A percentile compares a stretch with the other conserved stretches of the same genome.
These are phyloP conservation scores for Telmatochromis sp. DNA, from an alignment of 2,113 vertebrate genomes.

Conservation along the genomic window DNA sequence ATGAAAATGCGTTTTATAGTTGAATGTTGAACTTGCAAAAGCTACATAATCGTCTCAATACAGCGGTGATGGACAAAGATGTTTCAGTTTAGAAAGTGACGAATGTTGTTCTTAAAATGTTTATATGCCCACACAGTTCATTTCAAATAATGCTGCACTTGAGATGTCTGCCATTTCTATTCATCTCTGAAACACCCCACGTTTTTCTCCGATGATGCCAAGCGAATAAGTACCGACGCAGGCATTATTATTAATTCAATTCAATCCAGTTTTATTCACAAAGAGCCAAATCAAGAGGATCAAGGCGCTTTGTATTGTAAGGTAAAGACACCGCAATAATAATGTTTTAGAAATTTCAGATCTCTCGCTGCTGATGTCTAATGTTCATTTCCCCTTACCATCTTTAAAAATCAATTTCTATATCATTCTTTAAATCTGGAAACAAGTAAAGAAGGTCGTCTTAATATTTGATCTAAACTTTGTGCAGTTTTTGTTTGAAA, in stretches of 20 bases:
- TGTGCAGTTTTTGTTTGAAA: neutral
- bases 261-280: neutral
- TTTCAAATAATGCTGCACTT: neutral
- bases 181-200: neutral
- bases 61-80: neutral
- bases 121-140: neutral
- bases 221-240: accelerated
- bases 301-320: neutral
- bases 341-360: neutral
- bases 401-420: accelerated
- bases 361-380: neutral
- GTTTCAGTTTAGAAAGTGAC: neutral
- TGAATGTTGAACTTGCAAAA: neutral
- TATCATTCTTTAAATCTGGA: neutral
- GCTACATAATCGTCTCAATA: neutral
- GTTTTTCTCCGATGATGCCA: neutral
- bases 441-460: accelerated
- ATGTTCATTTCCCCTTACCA: neutral
- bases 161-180: neutral
- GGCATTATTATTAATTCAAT: accelerated
- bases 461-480: neutral
- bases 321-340: neutral
- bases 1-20: neutral
- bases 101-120: neutral
- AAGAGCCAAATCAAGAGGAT: neutral